Percentiles rank a stretch among this genome's conserved stretches.
Evolutionary conservation across 2,888 invertebrate genomes (phyloP).

Genomic region (Nemotelus pantherinus): DNA sequence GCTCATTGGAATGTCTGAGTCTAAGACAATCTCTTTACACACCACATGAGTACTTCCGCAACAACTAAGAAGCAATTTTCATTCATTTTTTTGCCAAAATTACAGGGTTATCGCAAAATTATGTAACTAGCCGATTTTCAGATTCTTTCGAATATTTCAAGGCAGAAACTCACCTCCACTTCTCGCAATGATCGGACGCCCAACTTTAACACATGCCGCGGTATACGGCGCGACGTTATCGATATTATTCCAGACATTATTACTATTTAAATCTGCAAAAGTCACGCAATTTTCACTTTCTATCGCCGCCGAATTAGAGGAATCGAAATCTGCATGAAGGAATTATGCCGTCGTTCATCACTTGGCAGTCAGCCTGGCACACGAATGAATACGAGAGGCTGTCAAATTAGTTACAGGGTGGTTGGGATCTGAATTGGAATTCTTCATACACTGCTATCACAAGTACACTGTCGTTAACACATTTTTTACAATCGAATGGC

Average conservation of each 20-base stretch:
- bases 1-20: neutral
- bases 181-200: conserved; percentile 57
- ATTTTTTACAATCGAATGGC: neutral
- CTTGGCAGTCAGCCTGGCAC: conserved; percentile 20
- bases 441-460: neutral
- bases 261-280: conserved; percentile 18
- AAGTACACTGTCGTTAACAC: neutral
- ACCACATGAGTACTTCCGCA: neutral
- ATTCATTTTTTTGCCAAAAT: conserved; percentile 16
- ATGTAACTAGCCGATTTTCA: conserved; percentile 31
- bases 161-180: conserved; percentile 56
- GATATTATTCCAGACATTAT: conserved; percentile 66
- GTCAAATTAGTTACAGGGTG: conserved; percentile 17
- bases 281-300: conserved; percentile 30
- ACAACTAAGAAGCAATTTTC: neutral
- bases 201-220: conserved; percentile 61
- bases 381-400: conserved; percentile 22
- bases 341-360: conserved; percentile 35
- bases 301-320: conserved; percentile 34
- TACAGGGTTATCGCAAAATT: conserved; percentile 32
- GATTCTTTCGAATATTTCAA: conserved; percentile 9
- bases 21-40: neutral
- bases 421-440: neutral
- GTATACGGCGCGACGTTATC: conserved; percentile 65
- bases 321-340: conserved; percentile 36